Evolutionary conservation across 2,888 invertebrate species (phyloP).

Genomic region (Hydriomena furcata): DNA sequence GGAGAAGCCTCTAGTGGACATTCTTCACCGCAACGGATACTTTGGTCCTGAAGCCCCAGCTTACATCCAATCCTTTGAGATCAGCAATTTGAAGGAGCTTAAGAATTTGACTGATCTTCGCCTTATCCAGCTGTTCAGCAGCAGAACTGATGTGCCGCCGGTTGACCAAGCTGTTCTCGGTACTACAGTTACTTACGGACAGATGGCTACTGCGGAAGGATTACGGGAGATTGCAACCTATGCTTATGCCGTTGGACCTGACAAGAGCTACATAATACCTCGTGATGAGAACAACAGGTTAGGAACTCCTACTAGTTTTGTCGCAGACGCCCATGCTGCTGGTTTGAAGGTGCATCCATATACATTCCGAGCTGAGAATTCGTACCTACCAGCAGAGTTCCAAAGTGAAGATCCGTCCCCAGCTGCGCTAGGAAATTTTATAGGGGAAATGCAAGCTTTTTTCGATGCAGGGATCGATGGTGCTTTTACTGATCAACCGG

Average conservation of each 20-base stretch:
- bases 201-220: slow-evolving; percentile 70
- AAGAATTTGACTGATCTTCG: slow-evolving; percentile 62
- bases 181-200: slow-evolving; percentile 60
- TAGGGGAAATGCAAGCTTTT: slow-evolving; percentile 60
- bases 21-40: slow-evolving; percentile 66
- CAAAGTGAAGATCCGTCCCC: slow-evolving; percentile 48
- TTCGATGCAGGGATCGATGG: slow-evolving; percentile 70
- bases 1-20: slow-evolving; percentile 63
- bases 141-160: slow-evolving; percentile 46
- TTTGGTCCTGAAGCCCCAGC: slow-evolving; percentile 55
- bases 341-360: slow-evolving; percentile 73
- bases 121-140: slow-evolving; percentile 61
- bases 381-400: slow-evolving; percentile 63
- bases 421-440: slow-evolving; percentile 57
- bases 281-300: slow-evolving; percentile 54
- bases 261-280: slow-evolving; percentile 68
- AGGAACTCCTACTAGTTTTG: slow-evolving; percentile 59
- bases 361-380: slow-evolving; percentile 71
- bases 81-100: slow-evolving; percentile 66
- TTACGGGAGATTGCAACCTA: slow-evolving; percentile 66
- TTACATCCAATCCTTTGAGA: slow-evolving; percentile 75
- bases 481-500: slow-evolving; percentile 70
- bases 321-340: slow-evolving; percentile 63
- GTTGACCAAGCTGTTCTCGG: slow-evolving; percentile 58
- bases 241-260: slow-evolving; percentile 71